phyloP scores from a whole-genome alignment of 2,888 invertebrate species.

The Cantharis rufa region DNA sequence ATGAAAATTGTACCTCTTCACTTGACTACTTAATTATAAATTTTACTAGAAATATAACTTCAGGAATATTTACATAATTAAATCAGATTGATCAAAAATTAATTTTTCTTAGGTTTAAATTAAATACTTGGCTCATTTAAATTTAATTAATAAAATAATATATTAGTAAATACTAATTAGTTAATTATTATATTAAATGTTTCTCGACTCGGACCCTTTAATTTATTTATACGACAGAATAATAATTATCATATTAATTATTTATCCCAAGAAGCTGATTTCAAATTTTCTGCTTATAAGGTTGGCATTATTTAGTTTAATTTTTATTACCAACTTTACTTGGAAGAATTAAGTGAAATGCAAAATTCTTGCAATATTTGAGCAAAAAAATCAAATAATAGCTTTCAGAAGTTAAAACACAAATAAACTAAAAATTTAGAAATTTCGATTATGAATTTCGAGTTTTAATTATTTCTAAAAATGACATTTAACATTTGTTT shows the following conservation, averaged over 20 bases:
- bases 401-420: too few species aligned
- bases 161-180: not conserved
- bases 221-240: not conserved
- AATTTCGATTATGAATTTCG: not conserved
- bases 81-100: not conserved
- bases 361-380: too few species aligned
- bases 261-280: too few species aligned
- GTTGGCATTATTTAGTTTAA: too few species aligned
- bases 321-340: too few species aligned
- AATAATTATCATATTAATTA: too few species aligned
- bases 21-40: not conserved
- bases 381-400: too few species aligned
- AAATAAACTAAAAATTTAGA: not conserved
- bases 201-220: not conserved
- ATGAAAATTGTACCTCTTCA: not conserved
- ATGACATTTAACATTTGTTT: not conserved
- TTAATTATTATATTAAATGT: too few species aligned
- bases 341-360: too few species aligned
- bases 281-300: too few species aligned
- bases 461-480: not conserved
- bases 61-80: not conserved
- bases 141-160: not conserved
- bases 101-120: not conserved
- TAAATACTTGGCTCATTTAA: not conserved
- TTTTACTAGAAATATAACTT: not conserved